These are phyloP conservation scores for Candoia aspera DNA, from an alignment of 2,113 vertebrate species.

Conservation along the genomic window DNA sequence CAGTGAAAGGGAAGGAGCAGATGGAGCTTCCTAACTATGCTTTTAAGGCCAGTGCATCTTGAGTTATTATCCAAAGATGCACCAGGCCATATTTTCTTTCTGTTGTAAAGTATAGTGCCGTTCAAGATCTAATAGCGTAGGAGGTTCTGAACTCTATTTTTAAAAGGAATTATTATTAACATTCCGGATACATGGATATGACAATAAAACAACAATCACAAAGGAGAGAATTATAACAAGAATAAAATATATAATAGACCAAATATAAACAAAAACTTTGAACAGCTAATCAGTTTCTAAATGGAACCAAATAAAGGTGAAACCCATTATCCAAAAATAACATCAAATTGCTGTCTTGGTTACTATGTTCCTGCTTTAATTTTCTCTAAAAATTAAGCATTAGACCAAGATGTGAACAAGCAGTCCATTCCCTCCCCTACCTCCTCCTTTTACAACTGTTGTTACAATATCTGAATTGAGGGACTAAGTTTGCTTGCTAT, in stretches of 20 bases:
- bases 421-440: not conserved
- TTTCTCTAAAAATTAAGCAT: not conserved
- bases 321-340: not conserved
- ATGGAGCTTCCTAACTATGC: not conserved
- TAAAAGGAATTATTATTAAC: not conserved
- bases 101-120: not conserved
- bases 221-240: not conserved
- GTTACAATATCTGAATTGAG: not conserved
- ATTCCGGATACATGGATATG: not conserved
- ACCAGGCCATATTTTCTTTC: not conserved
- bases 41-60: not conserved
- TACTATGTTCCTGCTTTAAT: not conserved
- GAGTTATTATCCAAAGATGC: not conserved
- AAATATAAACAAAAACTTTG: not conserved
- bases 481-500: not conserved
- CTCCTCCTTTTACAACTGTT: not conserved
- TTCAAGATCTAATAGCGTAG: not conserved
- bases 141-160: not conserved
- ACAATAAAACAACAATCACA: not conserved
- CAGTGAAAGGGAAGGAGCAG: not conserved
- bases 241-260: not conserved
- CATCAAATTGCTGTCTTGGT: not conserved
- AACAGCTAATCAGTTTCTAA: not conserved
- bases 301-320: not conserved
- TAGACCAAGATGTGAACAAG: not conserved